Evolutionary conservation across 2,797 vertebrate species (phyloP).

Genomic region (Acanthiza pusilla): DNA sequence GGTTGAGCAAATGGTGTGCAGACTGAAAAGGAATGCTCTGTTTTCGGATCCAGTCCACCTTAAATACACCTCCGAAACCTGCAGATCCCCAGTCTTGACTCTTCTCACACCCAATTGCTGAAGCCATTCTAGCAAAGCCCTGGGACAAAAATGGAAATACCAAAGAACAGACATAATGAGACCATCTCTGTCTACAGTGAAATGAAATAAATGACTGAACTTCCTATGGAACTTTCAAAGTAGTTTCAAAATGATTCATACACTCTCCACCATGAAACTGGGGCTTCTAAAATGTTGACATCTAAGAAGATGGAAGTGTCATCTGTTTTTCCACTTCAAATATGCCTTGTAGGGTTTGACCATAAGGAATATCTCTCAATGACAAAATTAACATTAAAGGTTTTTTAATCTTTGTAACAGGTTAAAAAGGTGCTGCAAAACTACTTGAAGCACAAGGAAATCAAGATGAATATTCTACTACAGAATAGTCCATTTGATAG

Average conservation of each 20-base stretch:
- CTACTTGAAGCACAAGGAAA: neutral
- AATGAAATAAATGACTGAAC: neutral
- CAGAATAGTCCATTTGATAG: neutral
- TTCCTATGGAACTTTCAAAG: neutral
- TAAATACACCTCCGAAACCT: conserved; percentile 86
- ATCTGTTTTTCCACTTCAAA: neutral
- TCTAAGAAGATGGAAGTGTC: neutral
- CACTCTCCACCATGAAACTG: neutral
- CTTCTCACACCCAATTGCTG: conserved; percentile 81
- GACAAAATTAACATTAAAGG: neutral
- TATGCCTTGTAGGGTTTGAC: neutral
- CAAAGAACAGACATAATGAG: neutral
- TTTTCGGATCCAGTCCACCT: conserved; percentile 89
- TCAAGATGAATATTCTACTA: neutral
- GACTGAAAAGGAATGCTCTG: conserved; percentile 86
- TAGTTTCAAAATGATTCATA: neutral
- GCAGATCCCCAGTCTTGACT: conserved; percentile 87
- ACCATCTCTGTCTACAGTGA: rapidly evolving
- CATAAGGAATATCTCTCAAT: neutral
- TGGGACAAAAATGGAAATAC: conserved; percentile 50
- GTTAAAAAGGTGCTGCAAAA: neutral
- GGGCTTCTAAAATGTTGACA: neutral
- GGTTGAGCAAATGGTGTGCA: conserved; percentile 86
- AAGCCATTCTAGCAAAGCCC: conserved; percentile 91
- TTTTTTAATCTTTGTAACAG: neutral